Percentiles rank a stretch among this genome's conserved stretches.
Conservation (phyloP, 2,113 vertebrate species). For the Neolamprologus tretocephalus region DNA sequence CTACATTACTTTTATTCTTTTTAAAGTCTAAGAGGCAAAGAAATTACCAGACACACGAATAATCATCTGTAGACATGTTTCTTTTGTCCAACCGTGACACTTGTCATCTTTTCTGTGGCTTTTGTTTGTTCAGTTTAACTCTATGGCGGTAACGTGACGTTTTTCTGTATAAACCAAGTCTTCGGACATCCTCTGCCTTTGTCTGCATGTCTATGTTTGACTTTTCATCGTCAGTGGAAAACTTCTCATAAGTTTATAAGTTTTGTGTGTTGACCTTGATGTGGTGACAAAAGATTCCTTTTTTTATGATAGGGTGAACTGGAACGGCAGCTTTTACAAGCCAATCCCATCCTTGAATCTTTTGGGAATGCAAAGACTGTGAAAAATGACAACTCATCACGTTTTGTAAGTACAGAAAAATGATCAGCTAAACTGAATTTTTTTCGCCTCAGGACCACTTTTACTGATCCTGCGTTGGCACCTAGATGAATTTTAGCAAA, state of each 20-base stretch:
- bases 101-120: neutral
- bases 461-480: neutral
- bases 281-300: neutral
- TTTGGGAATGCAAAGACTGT: constrained; percentile 98
- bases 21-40: neutral
- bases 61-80: neutral
- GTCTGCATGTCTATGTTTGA: constrained; percentile 26
- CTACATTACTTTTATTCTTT: neutral
- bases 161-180: neutral
- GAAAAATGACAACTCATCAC: constrained; percentile 98
- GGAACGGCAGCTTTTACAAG: constrained; percentile 94
- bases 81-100: neutral
- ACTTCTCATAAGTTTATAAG: neutral
- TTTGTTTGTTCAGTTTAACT: neutral
- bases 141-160: neutral
- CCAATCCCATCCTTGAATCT: constrained; percentile 95
- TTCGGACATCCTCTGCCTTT: neutral
- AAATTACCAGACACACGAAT: neutral
- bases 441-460: neutral
- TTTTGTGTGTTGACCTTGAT: neutral
- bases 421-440: neutral
- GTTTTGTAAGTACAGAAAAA: constrained; percentile 85
- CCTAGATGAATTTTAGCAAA: neutral
- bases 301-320: constrained; percentile 83
- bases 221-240: neutral